Evolutionary conservation across 2,113 vertebrate species (phyloP), one percentile per base, ranked within the genome.

Genomic region (Cygnus atratus): DNA sequence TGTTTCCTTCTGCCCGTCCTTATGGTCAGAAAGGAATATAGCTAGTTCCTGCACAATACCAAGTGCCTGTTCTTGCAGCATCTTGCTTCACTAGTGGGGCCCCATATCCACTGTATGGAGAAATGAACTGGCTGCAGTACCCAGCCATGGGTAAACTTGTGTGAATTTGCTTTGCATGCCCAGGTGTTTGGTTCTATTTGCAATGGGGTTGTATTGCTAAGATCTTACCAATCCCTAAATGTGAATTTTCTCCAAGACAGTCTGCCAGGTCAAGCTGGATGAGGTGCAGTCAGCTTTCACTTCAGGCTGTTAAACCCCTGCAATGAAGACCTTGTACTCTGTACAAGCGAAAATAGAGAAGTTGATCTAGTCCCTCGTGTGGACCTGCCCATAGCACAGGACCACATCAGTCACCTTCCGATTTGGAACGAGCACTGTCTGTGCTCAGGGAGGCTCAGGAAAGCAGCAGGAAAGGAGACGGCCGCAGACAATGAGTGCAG

Each of bases 371-470:
- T 84, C 74, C 29, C 35, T 72, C 54, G 11, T 62, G 48, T 58
- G 75, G 92, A 91, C 66, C 77, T 90, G 48, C 66, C 83, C 35
- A 7, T 13, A 58, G 81, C 52, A 58, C 68, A 90, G 79, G 74
- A 66, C 44, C 78, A 54, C 66, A 92, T 70, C 91, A 89, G 66
- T 88, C 93, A 88, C 87, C 72, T 94, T 88, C 87, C 13, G 28
- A 39, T 92, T 94, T 95, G 95, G 94, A 95, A 15, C 76, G 33
- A 75, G 72, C 61, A 1, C 83, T 58, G 93, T 96, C 77, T 95
- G 82, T 66, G 84, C 87, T 48, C 67, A 70, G 94, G 81, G 90
- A 88, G 84, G 50, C 78, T 95, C 93, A 89, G 94, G 91, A 92
- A 95, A 95, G 91, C 14, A 65, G 81, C 91, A 95, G 93, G 91